Evolutionary conservation across 2,888 invertebrate species (phyloP).

Genomic region (Meganola albula): DNA sequence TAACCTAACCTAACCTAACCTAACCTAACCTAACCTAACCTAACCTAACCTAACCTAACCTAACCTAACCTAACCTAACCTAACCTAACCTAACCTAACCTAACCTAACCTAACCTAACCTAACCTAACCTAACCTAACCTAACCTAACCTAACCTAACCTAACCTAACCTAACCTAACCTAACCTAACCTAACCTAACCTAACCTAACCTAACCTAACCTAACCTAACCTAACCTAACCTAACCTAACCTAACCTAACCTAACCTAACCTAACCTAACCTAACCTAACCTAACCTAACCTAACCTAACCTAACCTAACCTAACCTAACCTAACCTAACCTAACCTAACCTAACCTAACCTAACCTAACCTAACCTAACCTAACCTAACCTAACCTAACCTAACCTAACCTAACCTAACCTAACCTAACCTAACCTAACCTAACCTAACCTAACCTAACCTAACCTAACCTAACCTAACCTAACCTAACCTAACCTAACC

Average conservation of each 20-base stretch:
- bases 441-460: conserved; percentile 23
- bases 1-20: conserved; percentile 21
- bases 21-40: conserved; percentile 23
- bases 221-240: conserved; percentile 15
- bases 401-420: conserved; percentile 25
- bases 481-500: conserved; percentile 13
- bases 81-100: conserved; percentile 17
- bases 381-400: conserved; percentile 23
- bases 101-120: conserved; percentile 18
- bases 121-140: conserved; percentile 16
- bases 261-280: conserved; percentile 20
- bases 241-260: conserved; percentile 21
- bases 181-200: conserved; percentile 8
- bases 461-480: conserved; percentile 14
- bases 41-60: conserved; percentile 20
- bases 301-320: conserved; percentile 22
- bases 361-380: conserved; percentile 23
- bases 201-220: conserved; percentile 9
- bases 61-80: conserved; percentile 19
- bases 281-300: conserved; percentile 21
- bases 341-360: conserved; percentile 20
- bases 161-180: conserved; percentile 12
- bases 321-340: conserved; percentile 22
- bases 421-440: conserved; percentile 25
- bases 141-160: conserved; percentile 17